Base-by-base conservation (phyloP, 2,888 invertebrate genomes). In the Coenonympha glycerion region DNA sequence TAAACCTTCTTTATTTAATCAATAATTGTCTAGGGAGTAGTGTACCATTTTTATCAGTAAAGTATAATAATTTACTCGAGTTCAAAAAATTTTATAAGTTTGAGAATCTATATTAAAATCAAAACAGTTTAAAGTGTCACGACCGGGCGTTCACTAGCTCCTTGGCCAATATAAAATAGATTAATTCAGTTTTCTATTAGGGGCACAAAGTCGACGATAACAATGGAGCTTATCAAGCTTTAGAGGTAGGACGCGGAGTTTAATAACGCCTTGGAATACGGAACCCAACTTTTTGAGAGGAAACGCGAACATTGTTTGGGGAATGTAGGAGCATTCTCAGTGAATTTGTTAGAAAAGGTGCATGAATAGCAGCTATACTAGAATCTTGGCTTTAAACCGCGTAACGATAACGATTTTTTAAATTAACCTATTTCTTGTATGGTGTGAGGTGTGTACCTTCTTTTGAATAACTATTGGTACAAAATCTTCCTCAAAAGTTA, bases 211-310 rank as follows among this genome's bases (percentile, higher is more conserved):
- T 58, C 50, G 44, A 44, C 56, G 56, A 52, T 55, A 58, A 62
- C 62, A 62, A 62, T 60, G 51, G 58, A 39, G 53, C 52, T 57
- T 61, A 61, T 60, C 60, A 22, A 49, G 47, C 34, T 47, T n/a
- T 36, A 42, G 33, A 49, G 53, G 49, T 44, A 33, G 46, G 52
- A 51, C 54, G 49, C 52, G 36, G 41, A 47, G 49, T 59, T 59
- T 55, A 58, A 53, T 56, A 52, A 52, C 49, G 50, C 52, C 53
- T 50, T 41, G 40, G 44, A 45, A 52, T 48, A 53, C 53, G 54
- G 52, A 46, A 56, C 24, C 48, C 47, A 46, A 46, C 36, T 37
- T 46, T 52, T 26, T 49, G 37, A 42, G 44, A 49, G 44, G 49
- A 44, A 49, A 46, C 36, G 9, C 18, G 36, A 44, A 44, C 31